A percentile compares a stretch with the other conserved stretches of the same genome.
These are phyloP conservation scores for Leptodactylus fallax DNA, from an alignment of 2,797 vertebrate species.

Conservation along the genomic window DNA sequence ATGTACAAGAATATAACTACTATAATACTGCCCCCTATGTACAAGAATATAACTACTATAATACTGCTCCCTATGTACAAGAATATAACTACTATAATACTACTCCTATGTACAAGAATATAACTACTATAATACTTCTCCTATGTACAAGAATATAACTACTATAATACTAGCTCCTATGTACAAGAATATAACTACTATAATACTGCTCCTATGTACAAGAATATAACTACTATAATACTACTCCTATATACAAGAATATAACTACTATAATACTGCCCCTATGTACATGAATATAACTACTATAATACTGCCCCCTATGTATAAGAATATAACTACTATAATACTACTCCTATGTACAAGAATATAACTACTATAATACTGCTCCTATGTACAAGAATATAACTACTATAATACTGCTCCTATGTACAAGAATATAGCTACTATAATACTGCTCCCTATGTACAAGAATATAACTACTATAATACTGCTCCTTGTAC, in stretches of 20 bases:
- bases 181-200: slow-evolving; percentile 8
- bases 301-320: slow-evolving; percentile 9
- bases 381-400: neutral
- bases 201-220: slow-evolving; percentile 12
- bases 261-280: slow-evolving; percentile 15
- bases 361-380: slow-evolving; percentile 10
- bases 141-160: slow-evolving; percentile 14
- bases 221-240: slow-evolving; percentile 17
- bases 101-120: slow-evolving; percentile 5
- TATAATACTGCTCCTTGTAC: neutral
- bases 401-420: slow-evolving; percentile 8
- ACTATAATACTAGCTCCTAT: neutral
- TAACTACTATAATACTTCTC: slow-evolving; percentile 1
- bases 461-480: slow-evolving; percentile 1
- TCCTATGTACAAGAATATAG: neutral
- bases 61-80: neutral
- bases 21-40: neutral
- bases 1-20: neutral
- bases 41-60: slow-evolving; percentile 11
- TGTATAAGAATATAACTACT: slow-evolving; percentile 3
- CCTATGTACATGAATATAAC: slow-evolving; percentile 12
- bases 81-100: slow-evolving; percentile 20
- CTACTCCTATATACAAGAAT: neutral
- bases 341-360: slow-evolving; percentile 3
- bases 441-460: neutral